phyloP scores from a whole-genome alignment of 2,888 invertebrate genomes.

The Schizaphis graminum region DNA sequence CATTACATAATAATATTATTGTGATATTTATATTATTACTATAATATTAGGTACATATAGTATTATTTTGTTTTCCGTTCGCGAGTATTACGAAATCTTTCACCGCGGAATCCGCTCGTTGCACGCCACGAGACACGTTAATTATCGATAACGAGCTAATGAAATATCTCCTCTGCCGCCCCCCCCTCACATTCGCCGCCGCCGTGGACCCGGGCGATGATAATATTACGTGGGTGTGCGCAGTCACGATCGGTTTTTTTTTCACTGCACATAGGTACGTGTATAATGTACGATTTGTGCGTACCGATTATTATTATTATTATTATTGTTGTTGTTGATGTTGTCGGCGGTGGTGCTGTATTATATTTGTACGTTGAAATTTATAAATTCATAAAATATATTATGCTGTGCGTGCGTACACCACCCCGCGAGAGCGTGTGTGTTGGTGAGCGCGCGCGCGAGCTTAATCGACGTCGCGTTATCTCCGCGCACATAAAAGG shows the following conservation, averaged over 20 bases:
- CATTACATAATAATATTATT: neutral
- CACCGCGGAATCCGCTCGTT: constrained; percentile 45
- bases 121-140: constrained; percentile 61
- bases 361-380: constrained; percentile 24
- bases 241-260: constrained; percentile 48
- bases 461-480: constrained; percentile 42
- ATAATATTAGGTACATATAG: too few species aligned
- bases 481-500: constrained; percentile 27
- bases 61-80: neutral
- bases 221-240: constrained; percentile 62
- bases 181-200: neutral
- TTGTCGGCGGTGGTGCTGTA: neutral
- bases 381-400: neutral
- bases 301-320: neutral
- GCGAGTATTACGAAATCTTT: constrained; percentile 34
- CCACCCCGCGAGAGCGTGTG: neutral
- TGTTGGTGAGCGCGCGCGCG: neutral
- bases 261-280: neutral
- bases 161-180: constrained; percentile 55
- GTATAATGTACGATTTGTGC: neutral
- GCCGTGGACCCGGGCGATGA: constrained; percentile 17
- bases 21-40: too few species aligned
- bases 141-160: constrained; percentile 66
- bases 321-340: neutral
- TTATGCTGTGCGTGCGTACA: neutral